Conservation (phyloP, 2,797 vertebrate species). For the Steatocranus sp. region DNA sequence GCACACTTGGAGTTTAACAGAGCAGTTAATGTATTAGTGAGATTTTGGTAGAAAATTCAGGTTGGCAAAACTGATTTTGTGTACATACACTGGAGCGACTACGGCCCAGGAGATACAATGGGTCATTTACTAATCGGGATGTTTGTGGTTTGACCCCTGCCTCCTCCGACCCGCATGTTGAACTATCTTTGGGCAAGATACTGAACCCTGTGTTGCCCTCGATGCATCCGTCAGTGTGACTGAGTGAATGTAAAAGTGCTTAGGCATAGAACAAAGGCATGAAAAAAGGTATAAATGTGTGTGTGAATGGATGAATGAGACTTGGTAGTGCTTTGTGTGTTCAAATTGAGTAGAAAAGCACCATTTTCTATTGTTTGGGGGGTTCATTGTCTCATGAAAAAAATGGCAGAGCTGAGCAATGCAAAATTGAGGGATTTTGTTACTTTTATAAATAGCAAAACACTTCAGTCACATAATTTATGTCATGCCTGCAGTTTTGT, state of each 20-base stretch:
- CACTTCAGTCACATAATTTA: neutral
- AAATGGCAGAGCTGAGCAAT: neutral
- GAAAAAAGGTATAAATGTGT: neutral
- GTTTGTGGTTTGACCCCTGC: neutral
- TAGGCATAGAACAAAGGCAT: accelerated
- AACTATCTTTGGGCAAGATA: neutral
- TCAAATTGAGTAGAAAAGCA: neutral
- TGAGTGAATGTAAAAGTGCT: neutral
- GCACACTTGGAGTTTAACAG: conserved; percentile 4
- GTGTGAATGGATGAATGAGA: neutral
- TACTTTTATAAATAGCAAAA: neutral
- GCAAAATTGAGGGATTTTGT: neutral
- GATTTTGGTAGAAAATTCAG: accelerated
- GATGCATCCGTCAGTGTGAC: neutral
- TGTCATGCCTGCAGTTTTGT: neutral
- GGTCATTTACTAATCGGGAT: neutral
- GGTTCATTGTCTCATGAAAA: neutral
- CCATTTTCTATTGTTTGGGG: neutral
- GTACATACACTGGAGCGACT: neutral
- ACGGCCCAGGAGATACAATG: neutral
- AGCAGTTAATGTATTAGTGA: neutral
- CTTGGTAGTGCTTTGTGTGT: neutral
- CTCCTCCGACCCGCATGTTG: neutral
- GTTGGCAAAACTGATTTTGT: neutral
- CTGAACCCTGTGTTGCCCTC: neutral